Evolutionary conservation across 2,888 invertebrate species (phyloP), one percentile per base, ranked within the genome.

Genomic region (Drosophila eohydei): DNA sequence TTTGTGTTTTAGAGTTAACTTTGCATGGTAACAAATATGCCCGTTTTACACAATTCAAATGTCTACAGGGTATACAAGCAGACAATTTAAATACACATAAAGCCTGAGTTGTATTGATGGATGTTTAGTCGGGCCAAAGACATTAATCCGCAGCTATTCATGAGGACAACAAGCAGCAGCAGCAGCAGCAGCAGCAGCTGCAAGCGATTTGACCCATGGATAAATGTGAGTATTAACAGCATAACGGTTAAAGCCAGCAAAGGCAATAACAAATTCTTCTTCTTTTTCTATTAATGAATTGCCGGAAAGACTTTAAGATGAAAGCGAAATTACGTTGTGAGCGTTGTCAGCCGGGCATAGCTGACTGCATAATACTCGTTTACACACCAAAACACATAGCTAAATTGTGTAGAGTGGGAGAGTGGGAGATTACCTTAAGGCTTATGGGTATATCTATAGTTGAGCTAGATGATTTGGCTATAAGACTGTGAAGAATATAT

Each of bases 191-290:
- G 28, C 28, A 14, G 41, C 43, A 21, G 55, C 41, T 55, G 55
- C 41, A 21, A 55, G 21, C 32, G 48, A 12, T 56, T 41, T 9
- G 32, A 32, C 12, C 55, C n/a, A 38, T 21, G n/a, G 38, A 54
- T 50, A 43, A 41, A 55, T 55, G 55, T 12, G 41, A 32, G 55
- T 21, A 16, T 43, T 43, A 43, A 21, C 9, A 21, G 41, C 41
- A 30, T 43, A 50, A 50, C 11, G 30, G 11, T 11, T 11, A 32
- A 50, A 16, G 48, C 48, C 48, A 50, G 48, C 32, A 32, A 32
- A 50, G 32, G 11, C 30, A 50, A 11, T 16, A 30, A 11, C 48
- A 32, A 32, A 30, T 50, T 32, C n/a, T 0, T 3, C 48, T n/a
- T 50, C 48, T 32, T 16, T 30, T 16, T 9, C 28, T n/a, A 30